Evolutionary conservation across 2,113 vertebrate genomes (phyloP).

Genomic region (Genyomyrus donnyi): DNA sequence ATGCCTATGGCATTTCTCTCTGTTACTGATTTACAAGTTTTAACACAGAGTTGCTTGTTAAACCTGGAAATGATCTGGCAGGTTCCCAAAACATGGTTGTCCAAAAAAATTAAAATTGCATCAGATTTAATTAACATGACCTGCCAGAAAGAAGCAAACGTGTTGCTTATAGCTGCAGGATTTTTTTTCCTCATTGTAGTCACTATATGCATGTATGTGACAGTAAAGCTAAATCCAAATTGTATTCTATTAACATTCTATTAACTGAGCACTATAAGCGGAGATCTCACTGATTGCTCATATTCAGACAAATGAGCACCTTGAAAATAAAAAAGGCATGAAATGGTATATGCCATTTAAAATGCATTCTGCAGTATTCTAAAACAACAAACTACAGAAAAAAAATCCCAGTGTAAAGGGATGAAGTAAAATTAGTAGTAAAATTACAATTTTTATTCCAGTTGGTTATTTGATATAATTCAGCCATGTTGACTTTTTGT

Average conservation of each 20-base stretch:
- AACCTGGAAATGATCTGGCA: constrained; percentile 37
- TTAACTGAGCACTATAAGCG: constrained; percentile 19
- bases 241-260: not conserved
- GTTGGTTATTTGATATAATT: not conserved
- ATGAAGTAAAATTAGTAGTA: not conserved
- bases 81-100: constrained; percentile 50
- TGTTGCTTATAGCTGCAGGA: constrained; percentile 21
- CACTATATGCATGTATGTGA: constrained; percentile 22
- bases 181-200: constrained; percentile 17
- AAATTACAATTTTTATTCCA: not conserved
- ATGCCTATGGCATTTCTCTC: not conserved
- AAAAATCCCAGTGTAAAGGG: not conserved
- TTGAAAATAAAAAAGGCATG: not conserved
- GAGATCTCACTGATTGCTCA: not conserved
- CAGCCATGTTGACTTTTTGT: not conserved
- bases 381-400: not conserved
- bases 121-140: constrained; percentile 21
- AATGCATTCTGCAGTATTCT: not conserved
- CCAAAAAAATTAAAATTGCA: not conserved
- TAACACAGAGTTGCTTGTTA: constrained; percentile 31
- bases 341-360: not conserved
- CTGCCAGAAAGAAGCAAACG: not conserved
- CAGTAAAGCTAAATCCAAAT: constrained; percentile 20
- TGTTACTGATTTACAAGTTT: constrained; percentile 39
- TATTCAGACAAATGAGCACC: not conserved